Evolutionary conservation across 1,140 invertebrate genomes (phyloP).

Genomic region (Magallana angulata): DNA sequence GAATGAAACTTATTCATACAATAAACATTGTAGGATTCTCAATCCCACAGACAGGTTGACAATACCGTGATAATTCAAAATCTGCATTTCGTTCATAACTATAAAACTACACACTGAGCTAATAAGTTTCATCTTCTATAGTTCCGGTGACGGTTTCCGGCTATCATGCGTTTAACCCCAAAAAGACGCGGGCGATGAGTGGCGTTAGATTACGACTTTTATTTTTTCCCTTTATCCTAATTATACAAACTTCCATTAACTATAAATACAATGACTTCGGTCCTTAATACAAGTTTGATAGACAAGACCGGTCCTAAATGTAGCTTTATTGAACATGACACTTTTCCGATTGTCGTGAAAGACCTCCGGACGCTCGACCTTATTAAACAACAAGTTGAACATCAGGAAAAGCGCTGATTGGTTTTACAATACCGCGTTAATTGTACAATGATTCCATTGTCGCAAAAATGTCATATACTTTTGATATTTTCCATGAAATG

Average conservation of each 20-base stretch:
- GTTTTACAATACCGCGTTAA: conserved; percentile 12
- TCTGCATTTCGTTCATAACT: not conserved
- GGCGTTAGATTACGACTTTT: conserved; percentile 9
- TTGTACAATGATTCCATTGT: conserved; percentile 7
- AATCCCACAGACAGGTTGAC: too few relatives aligned
- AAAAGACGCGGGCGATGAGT: not conserved
- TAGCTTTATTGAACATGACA: conserved; percentile 26
- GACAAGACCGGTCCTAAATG: not conserved
- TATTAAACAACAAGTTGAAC: conserved; percentile 4
- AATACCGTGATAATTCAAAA: not conserved
- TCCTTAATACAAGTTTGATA: conserved; percentile 12
- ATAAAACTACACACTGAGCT: conserved; percentile 8
- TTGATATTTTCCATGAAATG: too few relatives aligned
- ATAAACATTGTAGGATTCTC: too few relatives aligned
- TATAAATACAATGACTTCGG: not conserved
- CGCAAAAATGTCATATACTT: too few relatives aligned
- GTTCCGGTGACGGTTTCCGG: not conserved
- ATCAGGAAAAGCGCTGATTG: conserved; percentile 8
- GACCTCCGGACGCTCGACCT: not conserved
- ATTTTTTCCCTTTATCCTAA: conserved; percentile 1
- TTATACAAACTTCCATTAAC: conserved; percentile 22
- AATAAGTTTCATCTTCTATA: not conserved
- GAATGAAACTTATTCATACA: too few relatives aligned
- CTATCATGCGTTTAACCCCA: conserved; percentile 12
- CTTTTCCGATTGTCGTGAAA: conserved; percentile 30